These are phyloP conservation scores for Oenanthe melanoleuca DNA, from an alignment of 2,113 vertebrate genomes.

Conservation along the genomic window DNA sequence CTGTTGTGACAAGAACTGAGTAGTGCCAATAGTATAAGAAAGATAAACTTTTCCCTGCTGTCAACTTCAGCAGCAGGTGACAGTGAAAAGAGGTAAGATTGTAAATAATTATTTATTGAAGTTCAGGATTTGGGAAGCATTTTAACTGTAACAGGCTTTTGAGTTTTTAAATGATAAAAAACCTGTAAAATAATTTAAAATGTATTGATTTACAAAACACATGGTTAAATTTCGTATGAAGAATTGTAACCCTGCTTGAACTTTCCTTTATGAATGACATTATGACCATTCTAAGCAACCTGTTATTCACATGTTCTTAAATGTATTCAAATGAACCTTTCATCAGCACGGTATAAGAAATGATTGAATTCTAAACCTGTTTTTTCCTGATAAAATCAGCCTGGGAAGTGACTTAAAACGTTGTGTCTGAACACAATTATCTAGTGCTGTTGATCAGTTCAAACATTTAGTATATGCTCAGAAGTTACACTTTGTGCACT, in stretches of 20 bases:
- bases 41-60: background rate
- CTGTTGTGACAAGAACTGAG: background rate
- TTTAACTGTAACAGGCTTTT: background rate
- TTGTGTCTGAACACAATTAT: background rate
- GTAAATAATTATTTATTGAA: background rate
- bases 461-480: background rate
- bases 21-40: background rate
- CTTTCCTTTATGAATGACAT: background rate
- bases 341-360: background rate
- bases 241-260: background rate
- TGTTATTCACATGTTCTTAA: background rate
- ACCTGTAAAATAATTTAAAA: background rate
- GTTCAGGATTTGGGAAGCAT: background rate
- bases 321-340: background rate
- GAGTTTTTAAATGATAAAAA: background rate
- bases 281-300: background rate
- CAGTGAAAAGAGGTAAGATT: constrained; percentile 30
- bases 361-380: background rate
- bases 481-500: background rate
- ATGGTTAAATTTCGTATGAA: background rate
- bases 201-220: background rate
- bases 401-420: background rate
- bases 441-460: background rate
- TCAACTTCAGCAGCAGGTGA: background rate
- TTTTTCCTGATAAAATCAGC: background rate